Evolutionary conservation across 53 echinoderm and acorn worm genomes (phyloP).

Genomic region (Crossaster papposus): DNA sequence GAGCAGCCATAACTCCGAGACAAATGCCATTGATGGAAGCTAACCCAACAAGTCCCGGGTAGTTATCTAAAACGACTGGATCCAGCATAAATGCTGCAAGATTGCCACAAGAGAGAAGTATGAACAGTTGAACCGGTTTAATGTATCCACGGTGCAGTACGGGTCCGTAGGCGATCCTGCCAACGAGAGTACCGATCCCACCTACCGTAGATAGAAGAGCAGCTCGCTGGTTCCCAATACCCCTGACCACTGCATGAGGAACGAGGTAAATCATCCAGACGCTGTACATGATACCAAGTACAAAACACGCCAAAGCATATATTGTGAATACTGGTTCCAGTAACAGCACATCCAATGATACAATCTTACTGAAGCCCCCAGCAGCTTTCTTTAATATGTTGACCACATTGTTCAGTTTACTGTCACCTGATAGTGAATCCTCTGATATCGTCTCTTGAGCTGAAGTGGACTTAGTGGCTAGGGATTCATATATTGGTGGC

Average conservation of each 20-base stretch:
- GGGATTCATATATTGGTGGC: neutral
- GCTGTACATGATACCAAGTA: neutral
- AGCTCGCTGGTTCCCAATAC: conserved; percentile 32
- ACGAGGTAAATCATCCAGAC: conserved; percentile 69
- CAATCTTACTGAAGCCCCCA: neutral
- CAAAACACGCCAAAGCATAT: neutral
- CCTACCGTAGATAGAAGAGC: conserved; percentile 56
- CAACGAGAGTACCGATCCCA: conserved; percentile 60
- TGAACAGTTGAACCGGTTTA: conserved; percentile 42
- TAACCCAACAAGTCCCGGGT: neutral
- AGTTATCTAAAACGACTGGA: conserved; percentile 18
- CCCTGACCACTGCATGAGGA: conserved; percentile 61
- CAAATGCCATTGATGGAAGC: conserved; percentile 54
- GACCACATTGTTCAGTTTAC: neutral
- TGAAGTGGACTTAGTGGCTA: neutral
- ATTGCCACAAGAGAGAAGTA: conserved; percentile 40
- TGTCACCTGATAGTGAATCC: neutral
- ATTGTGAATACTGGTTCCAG: neutral
- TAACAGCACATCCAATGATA: neutral
- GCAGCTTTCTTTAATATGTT: neutral
- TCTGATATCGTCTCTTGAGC: neutral
- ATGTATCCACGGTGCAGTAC: conserved; percentile 37
- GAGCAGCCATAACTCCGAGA: conserved; percentile 24
- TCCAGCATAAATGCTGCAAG: conserved; percentile 44
- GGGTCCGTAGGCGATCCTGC: conserved; percentile 53